phyloP scores from a whole-genome alignment of 2,797 vertebrate species.

The Cichlasoma orientale region DNA sequence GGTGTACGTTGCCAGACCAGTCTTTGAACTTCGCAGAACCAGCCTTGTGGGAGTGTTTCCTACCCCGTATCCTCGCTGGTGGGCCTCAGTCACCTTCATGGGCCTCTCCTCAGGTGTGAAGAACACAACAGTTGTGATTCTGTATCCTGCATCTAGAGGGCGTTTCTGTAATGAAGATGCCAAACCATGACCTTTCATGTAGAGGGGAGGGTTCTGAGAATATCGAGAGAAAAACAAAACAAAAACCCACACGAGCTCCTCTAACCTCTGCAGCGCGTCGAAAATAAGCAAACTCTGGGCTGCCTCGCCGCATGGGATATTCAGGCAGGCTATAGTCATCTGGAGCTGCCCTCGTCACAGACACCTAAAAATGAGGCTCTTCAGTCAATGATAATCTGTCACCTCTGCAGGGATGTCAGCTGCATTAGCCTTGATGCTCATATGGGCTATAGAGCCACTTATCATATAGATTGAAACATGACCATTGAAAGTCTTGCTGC shows the following conservation, averaged over 20 bases:
- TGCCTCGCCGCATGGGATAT: not conserved
- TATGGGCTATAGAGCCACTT: not conserved
- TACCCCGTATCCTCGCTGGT: constrained; percentile 76
- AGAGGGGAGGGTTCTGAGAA: not conserved
- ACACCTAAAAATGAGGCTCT: constrained; percentile 65
- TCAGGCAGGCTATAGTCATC: constrained; percentile 35
- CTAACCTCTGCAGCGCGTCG: constrained; percentile 45
- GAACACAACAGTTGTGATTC: constrained; percentile 77
- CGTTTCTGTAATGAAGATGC: constrained; percentile 20
- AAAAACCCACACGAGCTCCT: not conserved
- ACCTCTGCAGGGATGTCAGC: not conserved
- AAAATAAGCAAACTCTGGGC: not conserved
- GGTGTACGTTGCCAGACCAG: constrained; percentile 54
- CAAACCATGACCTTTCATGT: not conserved
- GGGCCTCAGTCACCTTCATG: constrained; percentile 71
- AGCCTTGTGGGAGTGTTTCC: constrained; percentile 74
- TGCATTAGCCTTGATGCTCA: constrained; percentile 22
- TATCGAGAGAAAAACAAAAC: rapidly evolving
- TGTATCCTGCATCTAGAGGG: constrained; percentile 43
- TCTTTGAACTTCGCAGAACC: constrained; percentile 71
- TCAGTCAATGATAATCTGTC: constrained; percentile 5
- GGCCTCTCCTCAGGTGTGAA: constrained; percentile 65
- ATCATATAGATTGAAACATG: constrained; percentile 11
- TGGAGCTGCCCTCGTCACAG: constrained; percentile 57
- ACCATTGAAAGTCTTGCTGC: not conserved